These are phyloP conservation scores for Drosophila lutescens DNA, from an alignment of 2,888 invertebrate species.

Conservation along the genomic window DNA sequence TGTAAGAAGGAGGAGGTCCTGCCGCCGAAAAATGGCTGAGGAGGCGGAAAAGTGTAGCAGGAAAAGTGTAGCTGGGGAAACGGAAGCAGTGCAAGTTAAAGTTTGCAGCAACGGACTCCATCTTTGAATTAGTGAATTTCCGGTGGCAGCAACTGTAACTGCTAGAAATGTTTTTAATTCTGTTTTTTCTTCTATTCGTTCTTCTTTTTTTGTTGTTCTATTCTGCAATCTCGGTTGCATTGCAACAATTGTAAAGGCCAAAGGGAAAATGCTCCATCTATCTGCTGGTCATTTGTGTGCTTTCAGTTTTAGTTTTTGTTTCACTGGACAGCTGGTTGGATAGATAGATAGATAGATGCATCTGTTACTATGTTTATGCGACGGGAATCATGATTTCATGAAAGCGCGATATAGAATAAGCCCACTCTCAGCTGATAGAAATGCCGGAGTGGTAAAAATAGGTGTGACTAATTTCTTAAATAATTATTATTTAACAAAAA, in stretches of 20 bases:
- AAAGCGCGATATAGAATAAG: too few species aligned
- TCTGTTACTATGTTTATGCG: too few species aligned
- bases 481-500: too few species aligned
- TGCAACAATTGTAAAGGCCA: constrained; percentile 44
- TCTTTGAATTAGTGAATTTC: constrained; percentile 75
- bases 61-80: constrained; percentile 38
- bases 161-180: constrained; percentile 68
- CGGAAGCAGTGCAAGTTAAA: constrained; percentile 65
- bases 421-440: too few species aligned
- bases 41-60: constrained; percentile 20
- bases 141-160: constrained; percentile 50
- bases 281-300: constrained; percentile 24
- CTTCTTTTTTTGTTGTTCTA: constrained; percentile 26
- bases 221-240: constrained; percentile 26
- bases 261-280: constrained; percentile 25
- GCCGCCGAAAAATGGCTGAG: constrained; percentile 4
- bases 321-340: constrained; percentile 1
- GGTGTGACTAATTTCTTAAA: too few species aligned
- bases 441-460: too few species aligned
- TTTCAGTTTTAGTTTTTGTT: constrained; percentile 21
- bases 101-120: constrained; percentile 58
- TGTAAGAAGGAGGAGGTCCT: not conserved
- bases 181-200: constrained; percentile 36
- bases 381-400: too few species aligned
- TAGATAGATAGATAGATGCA: constrained; percentile 2